phyloP scores from a whole-genome alignment of 2,797 vertebrate species.

The Buphagus erythrorhynchus region DNA sequence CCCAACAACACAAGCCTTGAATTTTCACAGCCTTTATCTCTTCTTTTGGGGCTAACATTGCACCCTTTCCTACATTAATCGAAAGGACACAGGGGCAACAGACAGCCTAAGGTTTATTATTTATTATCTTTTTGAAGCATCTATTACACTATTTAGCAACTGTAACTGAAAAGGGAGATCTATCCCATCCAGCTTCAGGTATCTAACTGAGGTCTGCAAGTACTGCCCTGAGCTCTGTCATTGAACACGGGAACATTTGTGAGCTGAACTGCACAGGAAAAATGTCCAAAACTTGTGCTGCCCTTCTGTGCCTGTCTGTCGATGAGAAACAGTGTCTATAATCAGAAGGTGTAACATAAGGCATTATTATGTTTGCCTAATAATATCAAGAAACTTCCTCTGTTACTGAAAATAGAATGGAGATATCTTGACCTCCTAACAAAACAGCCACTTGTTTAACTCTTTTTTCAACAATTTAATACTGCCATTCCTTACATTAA shows the following conservation, averaged over 20 bases:
- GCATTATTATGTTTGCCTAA: neutral
- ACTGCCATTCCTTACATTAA: neutral
- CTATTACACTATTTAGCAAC: neutral
- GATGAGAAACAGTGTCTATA: neutral
- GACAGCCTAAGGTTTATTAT: neutral
- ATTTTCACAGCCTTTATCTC: neutral
- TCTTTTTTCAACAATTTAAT: neutral
- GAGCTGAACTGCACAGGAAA: neutral
- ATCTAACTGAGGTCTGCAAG: neutral
- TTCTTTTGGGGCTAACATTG: neutral
- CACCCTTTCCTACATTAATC: neutral
- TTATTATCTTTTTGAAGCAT: neutral
- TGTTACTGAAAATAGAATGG: neutral
- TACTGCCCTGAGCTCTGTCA: neutral
- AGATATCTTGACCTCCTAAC: neutral
- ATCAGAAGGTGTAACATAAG: neutral
- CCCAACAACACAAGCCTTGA: neutral
- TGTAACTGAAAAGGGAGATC: neutral
- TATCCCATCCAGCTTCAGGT: neutral
- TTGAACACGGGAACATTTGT: rapidly evolving
- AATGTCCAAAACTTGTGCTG: neutral
- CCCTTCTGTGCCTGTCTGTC: neutral
- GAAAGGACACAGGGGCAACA: neutral
- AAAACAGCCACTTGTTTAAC: neutral
- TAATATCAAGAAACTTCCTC: neutral